These are phyloP conservation scores for Lycaena phlaeas DNA, from an alignment of 2,888 invertebrate genomes.

Conservation along the genomic window DNA sequence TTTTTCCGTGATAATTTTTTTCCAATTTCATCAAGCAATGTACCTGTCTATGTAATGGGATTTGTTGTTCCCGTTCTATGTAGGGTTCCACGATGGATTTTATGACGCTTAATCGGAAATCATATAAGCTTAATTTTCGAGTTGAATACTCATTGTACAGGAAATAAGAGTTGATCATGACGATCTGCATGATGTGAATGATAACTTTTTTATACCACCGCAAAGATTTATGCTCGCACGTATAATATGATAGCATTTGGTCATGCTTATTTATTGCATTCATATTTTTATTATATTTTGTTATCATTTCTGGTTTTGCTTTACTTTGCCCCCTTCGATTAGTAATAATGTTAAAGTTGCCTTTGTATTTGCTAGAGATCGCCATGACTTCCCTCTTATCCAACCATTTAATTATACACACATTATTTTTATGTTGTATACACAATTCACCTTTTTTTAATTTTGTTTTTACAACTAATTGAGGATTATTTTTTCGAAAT, in stretches of 20 bases:
- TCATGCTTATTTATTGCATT: conserved; percentile 22
- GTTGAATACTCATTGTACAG: no score
- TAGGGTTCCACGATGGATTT: background rate
- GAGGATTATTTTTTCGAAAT: conserved; percentile 16
- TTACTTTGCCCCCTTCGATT: conserved; percentile 17
- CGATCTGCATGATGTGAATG: conserved; percentile 19
- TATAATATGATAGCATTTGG: conserved; percentile 25
- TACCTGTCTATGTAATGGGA: background rate
- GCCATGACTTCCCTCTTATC: conserved; percentile 25
- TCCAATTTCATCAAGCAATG: background rate
- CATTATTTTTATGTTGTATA: conserved; percentile 16
- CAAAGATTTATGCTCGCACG: conserved; percentile 21
- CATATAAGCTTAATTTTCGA: conserved; percentile 6
- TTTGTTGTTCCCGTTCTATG: background rate
- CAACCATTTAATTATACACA: conserved; percentile 15
- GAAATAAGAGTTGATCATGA: conserved; percentile 16
- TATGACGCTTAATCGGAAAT: conserved; percentile 2
- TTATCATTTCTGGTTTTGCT: conserved; percentile 17
- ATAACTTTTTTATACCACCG: conserved; percentile 24
- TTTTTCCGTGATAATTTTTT: background rate
- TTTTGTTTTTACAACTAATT: no score
- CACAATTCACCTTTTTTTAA: conserved; percentile 17
- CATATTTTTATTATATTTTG: conserved; percentile 21
- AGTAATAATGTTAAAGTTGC: conserved; percentile 16
- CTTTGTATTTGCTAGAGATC: conserved; percentile 26